Base-by-base conservation (phyloP, 1,140 invertebrate species). In the Drosophila jambulina region DNA sequence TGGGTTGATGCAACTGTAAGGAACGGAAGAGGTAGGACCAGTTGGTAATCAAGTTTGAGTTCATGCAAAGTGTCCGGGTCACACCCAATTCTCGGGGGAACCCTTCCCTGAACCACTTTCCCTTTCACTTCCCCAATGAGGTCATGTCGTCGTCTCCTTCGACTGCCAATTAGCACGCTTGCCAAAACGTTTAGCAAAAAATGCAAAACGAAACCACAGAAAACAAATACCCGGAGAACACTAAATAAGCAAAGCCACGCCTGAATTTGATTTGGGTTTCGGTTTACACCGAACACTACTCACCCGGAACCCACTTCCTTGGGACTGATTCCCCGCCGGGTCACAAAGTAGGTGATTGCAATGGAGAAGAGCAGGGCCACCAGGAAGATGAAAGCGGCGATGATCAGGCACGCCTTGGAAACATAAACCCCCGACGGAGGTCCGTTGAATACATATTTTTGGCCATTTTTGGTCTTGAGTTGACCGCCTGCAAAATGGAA, bases 361-460 rank as follows among this genome's bases (percentile, higher is more conserved):
- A 92, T 75, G 23, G 81, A 78, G 62, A 82, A 84, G 48, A 93
- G 80, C n/a, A 93, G 49, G 36, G 82, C 82, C 56, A 80, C 27
- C 15, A 93, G 12, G 25, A 78, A 72, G 10, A 93, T 82, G 46
- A 92, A 53, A 8, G 75, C 80, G 0, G 87, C 69, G 43, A 92
- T 74, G 54, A 87, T 42, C 45, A 82, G 72, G 32, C 92, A 93
- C 12, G 78, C 56, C 59, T 69, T 91, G 12, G 92, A 84, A 12
- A 93, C 90, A 75, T 87, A 92, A 4, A 92, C 80, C 21, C 92
- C 92, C 42, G 91, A 88, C 10, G 91, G 91, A 43, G 69, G 78
- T 4, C 92, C 91, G 65, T 93, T 93, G 61, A 93, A 91, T 13
- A 93, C 82, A 67, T 93, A 93, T 75, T 93, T 93, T 64, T 93